phyloP scores from a whole-genome alignment of 2,888 invertebrate species.

The Eudasyphora cyanicolor region DNA sequence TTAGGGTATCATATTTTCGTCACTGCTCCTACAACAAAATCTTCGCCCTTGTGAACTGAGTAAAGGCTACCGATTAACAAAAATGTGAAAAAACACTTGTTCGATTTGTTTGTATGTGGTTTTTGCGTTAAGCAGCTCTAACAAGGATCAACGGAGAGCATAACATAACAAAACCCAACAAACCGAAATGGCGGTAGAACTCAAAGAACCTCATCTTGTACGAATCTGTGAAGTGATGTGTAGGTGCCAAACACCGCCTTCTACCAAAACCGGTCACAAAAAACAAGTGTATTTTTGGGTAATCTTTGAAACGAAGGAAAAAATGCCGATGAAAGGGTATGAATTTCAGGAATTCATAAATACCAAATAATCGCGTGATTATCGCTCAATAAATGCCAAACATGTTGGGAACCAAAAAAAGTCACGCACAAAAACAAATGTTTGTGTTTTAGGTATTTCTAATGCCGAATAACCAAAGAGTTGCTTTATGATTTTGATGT shows the following conservation, averaged over 20 bases:
- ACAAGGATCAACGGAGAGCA: conserved; percentile 54
- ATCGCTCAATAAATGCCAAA: conserved; percentile 60
- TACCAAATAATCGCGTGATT: conserved; percentile 63
- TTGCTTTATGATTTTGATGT: conserved; percentile 38
- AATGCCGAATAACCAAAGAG: neutral
- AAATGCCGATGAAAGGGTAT: conserved; percentile 43
- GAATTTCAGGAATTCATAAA: conserved; percentile 63
- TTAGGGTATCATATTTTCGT: neutral
- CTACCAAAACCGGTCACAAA: neutral
- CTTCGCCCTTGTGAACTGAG: neutral
- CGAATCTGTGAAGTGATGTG: conserved; percentile 23
- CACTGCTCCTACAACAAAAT: neutral
- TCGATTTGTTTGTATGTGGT: conserved; percentile 57
- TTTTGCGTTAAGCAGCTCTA: conserved; percentile 57
- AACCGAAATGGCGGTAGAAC: conserved; percentile 34
- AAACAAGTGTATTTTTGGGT: conserved; percentile 52
- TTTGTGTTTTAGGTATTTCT: neutral
- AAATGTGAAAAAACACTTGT: conserved; percentile 56
- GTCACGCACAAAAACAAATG: conserved; percentile 33
- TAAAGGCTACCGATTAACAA: conserved; percentile 22
- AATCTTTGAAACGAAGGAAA: neutral
- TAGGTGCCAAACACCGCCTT: conserved; percentile 51
- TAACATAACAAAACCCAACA: conserved; percentile 9
- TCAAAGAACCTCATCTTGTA: conserved; percentile 46
- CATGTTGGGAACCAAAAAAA: no score